Evolutionary conservation across 2,797 vertebrate species (phyloP), one percentile per base, ranked within the genome.

Genomic region (Chrysocyon brachyurus): DNA sequence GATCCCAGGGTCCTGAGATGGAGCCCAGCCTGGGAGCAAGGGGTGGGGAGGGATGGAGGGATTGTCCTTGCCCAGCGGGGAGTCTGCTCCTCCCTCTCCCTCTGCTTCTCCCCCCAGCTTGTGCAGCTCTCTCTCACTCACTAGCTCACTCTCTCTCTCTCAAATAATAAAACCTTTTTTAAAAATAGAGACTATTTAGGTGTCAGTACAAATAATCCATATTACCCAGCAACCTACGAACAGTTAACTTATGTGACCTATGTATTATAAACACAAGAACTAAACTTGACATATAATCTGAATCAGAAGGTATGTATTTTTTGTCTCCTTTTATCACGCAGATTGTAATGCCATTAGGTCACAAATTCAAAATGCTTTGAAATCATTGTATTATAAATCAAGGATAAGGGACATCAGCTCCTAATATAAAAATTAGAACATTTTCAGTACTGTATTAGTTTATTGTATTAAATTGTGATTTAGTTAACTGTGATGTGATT

Each of bases 381-480:
- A 84, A 79, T 36, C 33, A 89, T 49, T 59, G 1, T 61, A 81
- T 73, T 82, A 21, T 31, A 89, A 95, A 84, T n/a, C 73, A 96
- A 95, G 49, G 21, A 82, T 36, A 73, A 96, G 5, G 1, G 61
- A 94, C 15, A 66, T 68, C 70, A 82, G 57, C 56, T 61, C 61
- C 33, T 89, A 87, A 70, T 52, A 90, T 49, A 54, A 94, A 96
- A 93, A 88, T 95, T 83, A 89, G 28, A 77, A 95, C 40, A 85
- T 79, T 93, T 97, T 96, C 59, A 72, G n/a, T 87, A 82, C 66
- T 85, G 10, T 68, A 57, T 72, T 85, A 77, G 17, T 94, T 93
- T 93, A 84, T 78, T 68, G 17, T 70, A 61, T 90, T 88, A 87
- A 66, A 75, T 93, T 94, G 88, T 96, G 33, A 94, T 78, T 94